Base-by-base conservation (phyloP, 1,140 invertebrate genomes). In the Cydia pomonella region DNA sequence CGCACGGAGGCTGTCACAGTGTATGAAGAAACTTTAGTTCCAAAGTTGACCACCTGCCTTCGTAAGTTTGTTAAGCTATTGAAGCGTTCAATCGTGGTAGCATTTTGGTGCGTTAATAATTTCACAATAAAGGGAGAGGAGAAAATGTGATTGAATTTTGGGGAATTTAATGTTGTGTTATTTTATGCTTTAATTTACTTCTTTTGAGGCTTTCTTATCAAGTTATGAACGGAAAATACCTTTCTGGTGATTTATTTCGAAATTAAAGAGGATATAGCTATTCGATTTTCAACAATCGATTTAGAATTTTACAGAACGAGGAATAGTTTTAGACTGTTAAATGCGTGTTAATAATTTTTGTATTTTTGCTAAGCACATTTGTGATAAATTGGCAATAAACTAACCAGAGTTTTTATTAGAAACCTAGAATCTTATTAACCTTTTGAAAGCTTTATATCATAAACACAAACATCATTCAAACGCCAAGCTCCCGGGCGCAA, bases 31-130 rank as follows among this genome's bases (percentile, higher is more conserved):
- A 53, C 18, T 53, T 53, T 53, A 53, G 50, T 53, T 53, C 50
- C 50, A 53, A 21, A 53, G 5, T 53, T 53, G 13, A 53, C 50
- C 50, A 53, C 50, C 1, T 18, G 13, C 6, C 50, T 53, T 18
- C 9, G 50, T 53, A 53, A 53, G 50, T 7, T 53, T 53, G 50
- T 53, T 53, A 53, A 53, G 50, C n/a, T 53, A 53, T 53, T 53
- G 16, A 53, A 53, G 50, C 50, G 50, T 53, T 53, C 50, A 53
- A 53, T 53, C 50, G n/a, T 53, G 7, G 50, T 53, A n/a, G 50
- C n/a, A 53, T 53, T 53, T n/a, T 53, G 50, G 47, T 4, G 16
- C 2, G 16, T 16, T 50, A 50, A 50, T 50, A 16, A 50, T 50
- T 50, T 50, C 16, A 18, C n/a, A 50, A 18, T 53, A 53, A 53